These are phyloP conservation scores for Deroptyus accipitrinus DNA, from an alignment of 2,113 vertebrate species.

Conservation along the genomic window DNA sequence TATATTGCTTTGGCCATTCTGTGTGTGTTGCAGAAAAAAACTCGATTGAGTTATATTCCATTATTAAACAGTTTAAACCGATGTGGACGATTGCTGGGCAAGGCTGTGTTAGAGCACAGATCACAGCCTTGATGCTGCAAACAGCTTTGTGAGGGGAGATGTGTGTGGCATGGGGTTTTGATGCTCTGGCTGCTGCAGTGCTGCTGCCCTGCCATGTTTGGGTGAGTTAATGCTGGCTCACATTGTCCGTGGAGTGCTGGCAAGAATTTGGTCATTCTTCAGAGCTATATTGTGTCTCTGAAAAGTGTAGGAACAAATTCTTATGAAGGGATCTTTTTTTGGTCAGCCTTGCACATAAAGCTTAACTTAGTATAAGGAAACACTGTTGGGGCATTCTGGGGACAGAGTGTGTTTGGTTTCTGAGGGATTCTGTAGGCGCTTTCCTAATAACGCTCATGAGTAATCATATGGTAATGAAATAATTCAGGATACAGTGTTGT, in stretches of 20 bases:
- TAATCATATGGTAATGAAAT: neutral
- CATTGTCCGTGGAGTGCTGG: neutral
- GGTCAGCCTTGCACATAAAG: neutral
- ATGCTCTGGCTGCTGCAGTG: neutral
- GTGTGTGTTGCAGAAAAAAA: neutral
- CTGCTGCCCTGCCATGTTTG: neutral
- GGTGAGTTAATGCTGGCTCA: neutral
- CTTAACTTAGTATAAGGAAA: neutral
- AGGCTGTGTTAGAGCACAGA: neutral
- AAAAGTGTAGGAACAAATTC: neutral
- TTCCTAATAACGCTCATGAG: neutral
- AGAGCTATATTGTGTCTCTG: neutral
- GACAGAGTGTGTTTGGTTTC: neutral
- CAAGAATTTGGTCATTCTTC: neutral
- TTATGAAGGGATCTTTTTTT: neutral
- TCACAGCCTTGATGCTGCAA: neutral
- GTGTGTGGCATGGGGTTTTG: neutral
- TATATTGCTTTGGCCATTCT: neutral
- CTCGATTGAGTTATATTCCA: conserved; percentile 2
- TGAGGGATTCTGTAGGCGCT: neutral
- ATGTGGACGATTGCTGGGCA: neutral
- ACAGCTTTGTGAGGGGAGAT: neutral
- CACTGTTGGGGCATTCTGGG: neutral
- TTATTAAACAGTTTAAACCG: conserved; percentile 16
- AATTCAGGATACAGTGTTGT: neutral